Conservation (phyloP, 2,113 vertebrate species). For the Chionis minor region DNA sequence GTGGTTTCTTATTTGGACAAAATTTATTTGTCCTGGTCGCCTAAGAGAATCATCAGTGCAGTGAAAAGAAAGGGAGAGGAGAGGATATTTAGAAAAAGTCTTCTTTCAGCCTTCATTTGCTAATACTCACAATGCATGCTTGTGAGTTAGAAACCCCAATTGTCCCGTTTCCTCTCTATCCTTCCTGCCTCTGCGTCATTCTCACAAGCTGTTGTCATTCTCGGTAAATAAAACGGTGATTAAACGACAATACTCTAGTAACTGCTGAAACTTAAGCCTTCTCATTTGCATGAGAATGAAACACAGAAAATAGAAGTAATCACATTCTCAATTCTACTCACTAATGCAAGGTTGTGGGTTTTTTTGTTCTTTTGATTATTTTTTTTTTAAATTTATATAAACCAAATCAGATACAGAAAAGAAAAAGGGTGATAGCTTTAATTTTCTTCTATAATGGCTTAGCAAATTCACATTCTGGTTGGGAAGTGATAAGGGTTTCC, state of each 20-base stretch:
- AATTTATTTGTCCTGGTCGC: not conserved
- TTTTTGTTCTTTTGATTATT: not conserved
- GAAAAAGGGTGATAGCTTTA: not conserved
- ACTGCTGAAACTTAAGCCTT: not conserved
- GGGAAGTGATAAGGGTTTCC: not conserved
- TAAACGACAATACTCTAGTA: not conserved
- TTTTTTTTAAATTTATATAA: not conserved
- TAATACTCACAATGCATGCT: not conserved
- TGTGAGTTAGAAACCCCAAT: not conserved
- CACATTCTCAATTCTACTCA: not conserved
- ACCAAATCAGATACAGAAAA: not conserved
- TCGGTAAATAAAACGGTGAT: conserved; percentile 10
- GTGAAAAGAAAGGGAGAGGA: not conserved
- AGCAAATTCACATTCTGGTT: not conserved
- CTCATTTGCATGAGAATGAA: conserved; percentile 32
- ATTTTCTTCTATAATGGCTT: not conserved
- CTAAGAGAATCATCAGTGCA: not conserved
- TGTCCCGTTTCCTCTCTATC: not conserved
- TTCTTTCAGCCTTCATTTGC: not conserved
- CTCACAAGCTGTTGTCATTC: not conserved
- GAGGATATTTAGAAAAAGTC: not conserved
- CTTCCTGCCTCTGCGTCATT: not conserved
- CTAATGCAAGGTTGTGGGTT: not conserved
- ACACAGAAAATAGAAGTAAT: not conserved
- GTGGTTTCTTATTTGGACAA: not conserved